A percentile compares a stretch with the other conserved stretches of the same genome.
These are phyloP conservation scores for Falco novaeseelandiae DNA, from an alignment of 2,797 vertebrate species.

Conservation along the genomic window DNA sequence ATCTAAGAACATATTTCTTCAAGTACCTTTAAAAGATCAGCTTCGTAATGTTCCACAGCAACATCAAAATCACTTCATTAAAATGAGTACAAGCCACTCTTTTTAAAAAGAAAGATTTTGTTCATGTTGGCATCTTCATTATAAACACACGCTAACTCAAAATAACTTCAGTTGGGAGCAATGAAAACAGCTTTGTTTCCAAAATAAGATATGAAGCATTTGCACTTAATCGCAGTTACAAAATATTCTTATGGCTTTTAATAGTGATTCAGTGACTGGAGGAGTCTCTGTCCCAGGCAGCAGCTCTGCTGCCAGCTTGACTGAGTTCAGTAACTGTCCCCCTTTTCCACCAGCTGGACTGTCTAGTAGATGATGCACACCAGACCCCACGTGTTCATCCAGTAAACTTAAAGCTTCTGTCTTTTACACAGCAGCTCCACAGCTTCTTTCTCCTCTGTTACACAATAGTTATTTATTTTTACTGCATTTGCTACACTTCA, in stretches of 20 bases:
- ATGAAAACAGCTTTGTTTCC: conserved; percentile 30
- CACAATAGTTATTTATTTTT: background rate
- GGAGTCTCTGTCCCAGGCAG: background rate
- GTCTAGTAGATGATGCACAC: background rate
- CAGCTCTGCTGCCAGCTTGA: background rate
- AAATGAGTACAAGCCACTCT: background rate
- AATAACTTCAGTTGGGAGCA: background rate
- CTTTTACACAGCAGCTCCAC: background rate
- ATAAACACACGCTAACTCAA: background rate
- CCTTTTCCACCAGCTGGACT: background rate
- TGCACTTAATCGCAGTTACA: conserved; percentile 31
- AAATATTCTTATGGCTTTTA: background rate
- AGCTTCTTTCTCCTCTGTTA: background rate
- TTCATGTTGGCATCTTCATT: background rate
- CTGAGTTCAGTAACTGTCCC: background rate
- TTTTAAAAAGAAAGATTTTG: background rate
- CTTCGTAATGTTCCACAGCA: background rate
- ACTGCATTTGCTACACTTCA: background rate
- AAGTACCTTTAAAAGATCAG: background rate
- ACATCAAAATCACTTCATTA: background rate
- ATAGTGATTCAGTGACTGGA: background rate
- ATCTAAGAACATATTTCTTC: background rate
- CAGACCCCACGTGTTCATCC: accelerated
- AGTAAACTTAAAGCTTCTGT: background rate
- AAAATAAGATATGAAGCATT: conserved; percentile 16